Conservation (phyloP, 2,888 invertebrate genomes). For the Acronicta psi region DNA sequence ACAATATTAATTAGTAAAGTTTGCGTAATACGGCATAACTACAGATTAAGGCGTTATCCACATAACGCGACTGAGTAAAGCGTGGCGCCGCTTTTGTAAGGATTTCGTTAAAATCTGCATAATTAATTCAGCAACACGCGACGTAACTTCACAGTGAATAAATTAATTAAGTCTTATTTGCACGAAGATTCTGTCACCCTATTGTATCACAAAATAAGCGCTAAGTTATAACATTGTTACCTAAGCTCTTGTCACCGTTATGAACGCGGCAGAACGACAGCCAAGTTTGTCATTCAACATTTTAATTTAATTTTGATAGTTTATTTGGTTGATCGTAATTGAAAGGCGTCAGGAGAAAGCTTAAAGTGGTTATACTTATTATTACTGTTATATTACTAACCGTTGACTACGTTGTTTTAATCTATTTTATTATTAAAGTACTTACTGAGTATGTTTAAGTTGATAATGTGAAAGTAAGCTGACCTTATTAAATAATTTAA, state of each 20-base stretch:
- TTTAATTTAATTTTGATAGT: slow-evolving; percentile 42
- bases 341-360: slow-evolving; percentile 1
- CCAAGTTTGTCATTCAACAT: slow-evolving; percentile 22
- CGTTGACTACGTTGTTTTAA: slow-evolving; percentile 5
- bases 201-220: slow-evolving; percentile 64
- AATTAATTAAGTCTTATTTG: slow-evolving; percentile 81
- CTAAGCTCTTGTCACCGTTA: slow-evolving; percentile 53
- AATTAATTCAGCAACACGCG: slow-evolving; percentile 82
- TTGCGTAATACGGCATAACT: slow-evolving; percentile 36
- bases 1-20: slow-evolving; percentile 42
- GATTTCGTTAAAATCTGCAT: slow-evolving; percentile 73
- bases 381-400: not conserved
- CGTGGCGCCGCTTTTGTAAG: slow-evolving; percentile 60
- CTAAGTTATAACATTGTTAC: slow-evolving; percentile 57
- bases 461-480: no score
- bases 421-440: slow-evolving; percentile 10
- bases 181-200: slow-evolving; percentile 65
- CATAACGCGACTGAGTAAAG: slow-evolving; percentile 48
- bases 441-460: not conserved
- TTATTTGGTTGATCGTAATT: slow-evolving; percentile 26
- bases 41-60: slow-evolving; percentile 55
- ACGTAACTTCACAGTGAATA: slow-evolving; percentile 79
- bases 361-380: slow-evolving; percentile 13
- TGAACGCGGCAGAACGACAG: slow-evolving; percentile 24
- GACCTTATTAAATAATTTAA: not conserved